These are phyloP conservation scores for Chionis minor DNA, from an alignment of 2,113 vertebrate genomes.

Conservation along the genomic window DNA sequence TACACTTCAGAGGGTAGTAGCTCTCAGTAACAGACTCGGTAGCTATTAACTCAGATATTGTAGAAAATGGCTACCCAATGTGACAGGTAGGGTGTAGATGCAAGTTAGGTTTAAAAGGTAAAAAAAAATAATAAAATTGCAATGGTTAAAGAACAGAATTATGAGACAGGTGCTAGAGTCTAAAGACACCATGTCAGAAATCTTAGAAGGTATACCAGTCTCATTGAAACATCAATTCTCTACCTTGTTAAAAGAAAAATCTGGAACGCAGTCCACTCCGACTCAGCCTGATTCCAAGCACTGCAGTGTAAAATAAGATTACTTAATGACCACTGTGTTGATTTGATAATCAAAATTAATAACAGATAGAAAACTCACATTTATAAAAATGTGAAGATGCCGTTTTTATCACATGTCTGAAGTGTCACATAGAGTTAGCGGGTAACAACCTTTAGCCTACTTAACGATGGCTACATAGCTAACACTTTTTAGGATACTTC, in stretches of 20 bases:
- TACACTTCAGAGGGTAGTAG: not conserved
- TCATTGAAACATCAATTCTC: not conserved
- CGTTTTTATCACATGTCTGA: not conserved
- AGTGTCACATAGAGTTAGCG: conserved; percentile 39
- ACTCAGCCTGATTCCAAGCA: not conserved
- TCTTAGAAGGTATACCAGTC: not conserved
- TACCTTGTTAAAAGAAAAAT: not conserved
- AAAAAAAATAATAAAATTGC: not conserved
- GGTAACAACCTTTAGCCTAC: not conserved
- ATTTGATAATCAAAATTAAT: conserved; percentile 27
- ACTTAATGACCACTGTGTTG: not conserved
- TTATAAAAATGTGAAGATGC: not conserved
- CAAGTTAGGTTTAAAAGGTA: not conserved
- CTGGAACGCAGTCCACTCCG: not conserved
- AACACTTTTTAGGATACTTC: conserved; percentile 36
- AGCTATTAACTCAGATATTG: not conserved
- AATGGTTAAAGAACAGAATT: not conserved
- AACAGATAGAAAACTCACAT: conserved; percentile 2
- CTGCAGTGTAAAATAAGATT: not conserved
- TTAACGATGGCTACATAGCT: not conserved
- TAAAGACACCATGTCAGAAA: not conserved
- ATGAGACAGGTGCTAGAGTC: not conserved
- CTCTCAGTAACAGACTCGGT: not conserved
- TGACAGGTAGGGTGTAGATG: not conserved
- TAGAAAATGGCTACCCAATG: not conserved